phyloP scores from a whole-genome alignment of 2,888 invertebrate genomes.

The Meghimatium bilineatum region DNA sequence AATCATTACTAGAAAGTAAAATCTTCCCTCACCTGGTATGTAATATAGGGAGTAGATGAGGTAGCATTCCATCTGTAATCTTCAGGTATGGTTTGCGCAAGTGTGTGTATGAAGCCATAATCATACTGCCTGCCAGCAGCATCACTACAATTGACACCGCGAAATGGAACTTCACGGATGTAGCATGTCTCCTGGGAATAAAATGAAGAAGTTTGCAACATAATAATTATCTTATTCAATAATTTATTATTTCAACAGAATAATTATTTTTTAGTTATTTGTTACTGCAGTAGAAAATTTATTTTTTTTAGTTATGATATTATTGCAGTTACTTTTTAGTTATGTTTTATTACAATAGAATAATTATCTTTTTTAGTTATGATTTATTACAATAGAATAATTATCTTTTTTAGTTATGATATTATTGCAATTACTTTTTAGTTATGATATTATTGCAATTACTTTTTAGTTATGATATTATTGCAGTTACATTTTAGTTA shows the following conservation, averaged over 20 bases:
- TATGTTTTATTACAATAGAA: too few species aligned
- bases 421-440: too few species aligned
- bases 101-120: constrained; percentile 55
- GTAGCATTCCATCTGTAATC: constrained; percentile 34
- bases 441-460: too few species aligned
- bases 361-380: too few species aligned
- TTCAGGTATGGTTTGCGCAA: constrained; percentile 31
- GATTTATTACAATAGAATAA: too few species aligned
- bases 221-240: background rate
- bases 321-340: too few species aligned
- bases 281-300: too few species aligned
- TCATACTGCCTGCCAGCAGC: constrained; percentile 73
- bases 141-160: constrained; percentile 77
- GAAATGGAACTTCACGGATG: constrained; percentile 74
- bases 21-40: constrained; percentile 12
- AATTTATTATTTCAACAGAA: background rate
- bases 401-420: too few species aligned
- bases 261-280: background rate
- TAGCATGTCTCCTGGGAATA: constrained; percentile 61
- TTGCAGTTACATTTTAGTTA: too few species aligned
- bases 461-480: too few species aligned
- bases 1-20: background rate
- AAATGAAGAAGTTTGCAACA: background rate
- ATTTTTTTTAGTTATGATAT: too few species aligned
- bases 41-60: constrained; percentile 32